Conservation (phyloP, 2,113 vertebrate genomes). For the Carassius auratus region DNA sequence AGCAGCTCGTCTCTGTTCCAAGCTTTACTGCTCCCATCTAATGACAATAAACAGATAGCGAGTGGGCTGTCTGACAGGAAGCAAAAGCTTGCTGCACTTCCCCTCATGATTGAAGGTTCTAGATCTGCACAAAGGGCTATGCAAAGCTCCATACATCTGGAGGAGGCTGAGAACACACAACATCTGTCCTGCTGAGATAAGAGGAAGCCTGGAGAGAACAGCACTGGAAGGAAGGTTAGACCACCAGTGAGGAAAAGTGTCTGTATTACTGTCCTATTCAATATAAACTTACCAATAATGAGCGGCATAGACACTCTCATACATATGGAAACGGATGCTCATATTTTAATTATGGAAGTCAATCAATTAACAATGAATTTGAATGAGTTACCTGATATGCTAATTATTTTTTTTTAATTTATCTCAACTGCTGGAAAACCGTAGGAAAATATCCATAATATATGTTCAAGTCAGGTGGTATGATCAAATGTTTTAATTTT, state of each 20-base stretch:
- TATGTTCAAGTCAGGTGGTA: background rate
- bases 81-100: conserved; percentile 31
- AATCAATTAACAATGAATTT: background rate
- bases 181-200: conserved; percentile 45
- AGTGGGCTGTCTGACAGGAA: conserved; percentile 41
- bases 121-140: conserved; percentile 35
- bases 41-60: conserved; percentile 39
- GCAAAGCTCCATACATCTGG: conserved; percentile 48
- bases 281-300: background rate
- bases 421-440: background rate
- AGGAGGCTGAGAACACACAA: conserved; percentile 41
- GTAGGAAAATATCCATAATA: too few relatives aligned
- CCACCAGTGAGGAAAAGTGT: conserved; percentile 29
- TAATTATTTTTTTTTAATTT: background rate
- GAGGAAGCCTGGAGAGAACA: conserved; percentile 1
- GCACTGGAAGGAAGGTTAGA: background rate
- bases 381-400: background rate
- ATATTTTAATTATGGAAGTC: background rate
- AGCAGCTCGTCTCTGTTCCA: background rate
- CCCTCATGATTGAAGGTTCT: conserved; percentile 32
- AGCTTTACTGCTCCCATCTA: background rate
- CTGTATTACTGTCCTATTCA: background rate
- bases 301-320: background rate
- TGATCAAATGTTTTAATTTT: background rate
- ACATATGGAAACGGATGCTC: background rate